These are phyloP conservation scores for Reticulitermes lucifugus DNA, from an alignment of 2,888 invertebrate species.

Conservation along the genomic window DNA sequence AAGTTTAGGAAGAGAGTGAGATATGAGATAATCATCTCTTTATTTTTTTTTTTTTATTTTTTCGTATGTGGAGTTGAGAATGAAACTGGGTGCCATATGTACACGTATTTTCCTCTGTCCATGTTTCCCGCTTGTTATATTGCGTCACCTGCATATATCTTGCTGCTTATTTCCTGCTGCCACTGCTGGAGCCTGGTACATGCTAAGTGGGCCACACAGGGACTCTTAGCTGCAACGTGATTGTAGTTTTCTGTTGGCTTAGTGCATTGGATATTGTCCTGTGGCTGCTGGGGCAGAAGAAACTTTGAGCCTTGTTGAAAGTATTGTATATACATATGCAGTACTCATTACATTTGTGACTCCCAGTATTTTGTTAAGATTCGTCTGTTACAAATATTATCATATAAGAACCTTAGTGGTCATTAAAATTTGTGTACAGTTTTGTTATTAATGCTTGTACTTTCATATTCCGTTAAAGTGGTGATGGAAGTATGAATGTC, in stretches of 20 bases:
- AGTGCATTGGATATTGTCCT: not conserved
- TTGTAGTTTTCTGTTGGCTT: not conserved
- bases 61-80: not conserved
- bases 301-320: not conserved
- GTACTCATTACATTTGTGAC: too few species aligned
- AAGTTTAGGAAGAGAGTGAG: not conserved
- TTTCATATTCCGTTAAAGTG: too few species aligned
- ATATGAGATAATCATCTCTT: not conserved
- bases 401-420: too few species aligned
- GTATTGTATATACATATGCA: not conserved
- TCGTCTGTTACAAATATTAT: too few species aligned
- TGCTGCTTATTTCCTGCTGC: not conserved
- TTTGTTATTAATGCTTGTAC: too few species aligned
- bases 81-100: not conserved
- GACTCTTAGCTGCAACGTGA: not conserved
- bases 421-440: too few species aligned
- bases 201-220: too few species aligned
- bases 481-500: too few species aligned
- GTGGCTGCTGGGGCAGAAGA: not conserved
- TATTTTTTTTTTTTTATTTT: not conserved
- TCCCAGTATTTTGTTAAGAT: too few species aligned
- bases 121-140: conserved; percentile 30
- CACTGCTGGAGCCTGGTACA: not conserved
- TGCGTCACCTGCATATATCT: not conserved
- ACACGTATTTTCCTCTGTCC: not conserved